A percentile compares a stretch with the other conserved stretches of the same genome.
phyloP scores from a whole-genome alignment of 2,113 vertebrate species.

The Orthonyx spaldingii region DNA sequence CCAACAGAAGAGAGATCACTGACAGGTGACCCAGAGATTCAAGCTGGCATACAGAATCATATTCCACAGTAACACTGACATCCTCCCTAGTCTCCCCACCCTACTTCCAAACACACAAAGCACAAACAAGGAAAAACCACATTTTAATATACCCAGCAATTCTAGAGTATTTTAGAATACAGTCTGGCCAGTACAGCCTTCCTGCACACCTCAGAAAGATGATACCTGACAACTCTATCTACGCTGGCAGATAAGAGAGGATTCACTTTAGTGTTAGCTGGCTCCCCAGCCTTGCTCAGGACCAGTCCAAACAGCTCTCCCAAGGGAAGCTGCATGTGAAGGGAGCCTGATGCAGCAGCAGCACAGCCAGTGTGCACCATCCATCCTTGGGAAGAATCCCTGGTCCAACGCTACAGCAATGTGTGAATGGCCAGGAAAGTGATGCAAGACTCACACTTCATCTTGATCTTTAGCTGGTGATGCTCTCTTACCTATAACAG shows the following conservation, averaged over 20 bases:
- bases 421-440: rapidly evolving
- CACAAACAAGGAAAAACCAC: neutral
- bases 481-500: neutral
- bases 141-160: neutral
- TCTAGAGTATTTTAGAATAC: neutral
- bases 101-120: neutral
- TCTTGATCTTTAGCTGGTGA: neutral
- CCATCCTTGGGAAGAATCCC: rapidly evolving
- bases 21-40: neutral
- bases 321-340: rapidly evolving
- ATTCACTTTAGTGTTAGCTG: neutral
- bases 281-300: neutral
- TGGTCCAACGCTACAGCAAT: neutral
- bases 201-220: neutral
- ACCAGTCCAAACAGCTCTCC: neutral
- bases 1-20: neutral
- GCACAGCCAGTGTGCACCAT: rapidly evolving
- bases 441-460: neutral
- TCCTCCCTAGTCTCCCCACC: neutral
- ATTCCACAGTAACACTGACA: neutral
- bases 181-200: neutral
- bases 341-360: neutral
- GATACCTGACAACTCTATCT: rapidly evolving
- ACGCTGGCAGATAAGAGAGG: neutral
- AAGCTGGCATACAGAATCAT: neutral